Conservation (phyloP, 2,888 invertebrate species). For the Xanthorhoe spadicearia region DNA sequence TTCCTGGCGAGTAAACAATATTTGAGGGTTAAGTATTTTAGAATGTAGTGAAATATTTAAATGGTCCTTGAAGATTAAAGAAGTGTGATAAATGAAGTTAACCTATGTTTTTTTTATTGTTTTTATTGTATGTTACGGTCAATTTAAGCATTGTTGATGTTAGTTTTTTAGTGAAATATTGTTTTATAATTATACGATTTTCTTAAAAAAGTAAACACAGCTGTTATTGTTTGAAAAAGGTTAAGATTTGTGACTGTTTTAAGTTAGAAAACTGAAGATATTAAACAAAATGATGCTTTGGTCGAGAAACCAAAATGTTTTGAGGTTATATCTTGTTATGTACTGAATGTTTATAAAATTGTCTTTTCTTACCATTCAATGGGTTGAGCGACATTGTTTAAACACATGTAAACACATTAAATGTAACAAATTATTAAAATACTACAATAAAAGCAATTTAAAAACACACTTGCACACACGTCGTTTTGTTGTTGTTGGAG, state of each 20-base stretch:
- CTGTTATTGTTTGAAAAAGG: background rate
- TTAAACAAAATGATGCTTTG: background rate
- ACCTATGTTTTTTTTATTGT: too few species aligned
- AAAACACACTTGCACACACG: constrained; percentile 24
- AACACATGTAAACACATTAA: background rate
- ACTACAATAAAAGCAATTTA: background rate
- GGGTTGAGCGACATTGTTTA: constrained; percentile 69
- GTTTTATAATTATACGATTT: background rate
- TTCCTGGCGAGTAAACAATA: too few species aligned
- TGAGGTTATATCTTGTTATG: constrained; percentile 49
- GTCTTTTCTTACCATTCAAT: constrained; percentile 63
- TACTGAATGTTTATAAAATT: background rate
- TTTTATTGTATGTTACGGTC: too few species aligned
- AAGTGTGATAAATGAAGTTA: too few species aligned
- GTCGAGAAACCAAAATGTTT: background rate
- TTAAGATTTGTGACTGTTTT: background rate
- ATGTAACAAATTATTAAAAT: background rate
- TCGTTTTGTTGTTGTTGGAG: constrained; percentile 20
- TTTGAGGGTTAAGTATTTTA: too few species aligned
- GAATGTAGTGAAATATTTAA: too few species aligned
- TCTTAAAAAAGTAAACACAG: background rate
- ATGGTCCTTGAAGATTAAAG: too few species aligned
- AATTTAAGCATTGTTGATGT: too few species aligned
- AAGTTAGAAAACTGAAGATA: background rate
- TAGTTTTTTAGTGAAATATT: too few species aligned